These are phyloP conservation scores for Chloroceryle amazona DNA, from an alignment of 2,797 vertebrate species.

Conservation along the genomic window DNA sequence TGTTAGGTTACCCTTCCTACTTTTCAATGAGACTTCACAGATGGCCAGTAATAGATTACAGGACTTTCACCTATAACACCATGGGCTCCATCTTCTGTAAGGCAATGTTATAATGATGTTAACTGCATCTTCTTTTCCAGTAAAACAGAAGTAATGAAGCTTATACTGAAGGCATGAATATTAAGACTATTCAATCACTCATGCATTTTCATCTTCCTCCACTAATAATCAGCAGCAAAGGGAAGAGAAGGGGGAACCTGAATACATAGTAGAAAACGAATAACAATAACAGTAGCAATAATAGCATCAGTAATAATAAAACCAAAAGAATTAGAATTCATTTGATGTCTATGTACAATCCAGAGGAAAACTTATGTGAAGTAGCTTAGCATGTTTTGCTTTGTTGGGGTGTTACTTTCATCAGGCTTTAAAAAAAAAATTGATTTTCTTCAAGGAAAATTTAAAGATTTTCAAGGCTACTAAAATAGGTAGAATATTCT, in stretches of 20 bases:
- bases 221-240: background rate
- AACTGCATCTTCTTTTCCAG: background rate
- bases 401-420: background rate
- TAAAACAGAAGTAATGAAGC: background rate
- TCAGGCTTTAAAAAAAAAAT: background rate
- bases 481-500: background rate
- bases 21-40: background rate
- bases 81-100: rapidly evolving
- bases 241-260: background rate
- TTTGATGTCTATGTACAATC: background rate
- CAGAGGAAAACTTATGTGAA: background rate
- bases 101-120: background rate
- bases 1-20: background rate
- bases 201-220: background rate
- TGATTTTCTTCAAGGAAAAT: background rate
- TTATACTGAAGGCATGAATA: background rate
- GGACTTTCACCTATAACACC: background rate
- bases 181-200: background rate
- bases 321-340: background rate
- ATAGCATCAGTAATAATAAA: background rate
- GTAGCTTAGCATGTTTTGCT: background rate
- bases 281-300: background rate
- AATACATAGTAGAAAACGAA: background rate
- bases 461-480: background rate
- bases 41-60: background rate